Evolutionary conservation across 2,113 vertebrate species (phyloP).

Genomic region (Sarotherodon lohbergeri): DNA sequence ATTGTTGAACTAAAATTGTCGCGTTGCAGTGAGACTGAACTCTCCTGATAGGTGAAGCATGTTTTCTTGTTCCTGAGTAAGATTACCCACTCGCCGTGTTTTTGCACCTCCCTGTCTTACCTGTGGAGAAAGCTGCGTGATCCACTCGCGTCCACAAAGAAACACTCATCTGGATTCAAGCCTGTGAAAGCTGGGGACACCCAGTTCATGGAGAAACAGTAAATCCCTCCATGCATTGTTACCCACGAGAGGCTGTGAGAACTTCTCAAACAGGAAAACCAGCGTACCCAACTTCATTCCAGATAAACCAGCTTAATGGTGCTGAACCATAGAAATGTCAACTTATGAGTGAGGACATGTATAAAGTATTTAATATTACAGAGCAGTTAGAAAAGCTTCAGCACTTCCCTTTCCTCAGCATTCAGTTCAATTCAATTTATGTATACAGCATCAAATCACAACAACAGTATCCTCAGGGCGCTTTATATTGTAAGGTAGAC

Average conservation of each 20-base stretch:
- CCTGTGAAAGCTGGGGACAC: neutral
- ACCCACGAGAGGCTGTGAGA: neutral
- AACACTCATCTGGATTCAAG: rapidly evolving
- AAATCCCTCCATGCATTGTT: neutral
- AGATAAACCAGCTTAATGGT: neutral
- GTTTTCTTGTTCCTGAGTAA: neutral
- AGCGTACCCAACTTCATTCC: neutral
- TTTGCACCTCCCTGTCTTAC: neutral
- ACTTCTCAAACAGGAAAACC: neutral
- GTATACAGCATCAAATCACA: neutral
- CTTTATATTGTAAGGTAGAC: neutral
- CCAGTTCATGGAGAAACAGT: neutral
- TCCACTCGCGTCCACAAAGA: neutral
- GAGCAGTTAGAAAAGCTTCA: neutral
- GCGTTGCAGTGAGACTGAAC: neutral
- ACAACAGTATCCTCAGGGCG: neutral
- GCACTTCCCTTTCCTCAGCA: neutral
- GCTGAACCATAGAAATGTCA: neutral
- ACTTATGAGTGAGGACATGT: neutral
- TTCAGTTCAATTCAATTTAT: neutral
- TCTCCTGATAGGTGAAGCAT: neutral
- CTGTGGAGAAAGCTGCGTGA: neutral
- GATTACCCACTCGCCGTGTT: neutral
- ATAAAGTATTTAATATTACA: neutral
- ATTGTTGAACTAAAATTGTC: rapidly evolving